Evolutionary conservation across 2,113 vertebrate species (phyloP).

Genomic region (Archilochus colubris): DNA sequence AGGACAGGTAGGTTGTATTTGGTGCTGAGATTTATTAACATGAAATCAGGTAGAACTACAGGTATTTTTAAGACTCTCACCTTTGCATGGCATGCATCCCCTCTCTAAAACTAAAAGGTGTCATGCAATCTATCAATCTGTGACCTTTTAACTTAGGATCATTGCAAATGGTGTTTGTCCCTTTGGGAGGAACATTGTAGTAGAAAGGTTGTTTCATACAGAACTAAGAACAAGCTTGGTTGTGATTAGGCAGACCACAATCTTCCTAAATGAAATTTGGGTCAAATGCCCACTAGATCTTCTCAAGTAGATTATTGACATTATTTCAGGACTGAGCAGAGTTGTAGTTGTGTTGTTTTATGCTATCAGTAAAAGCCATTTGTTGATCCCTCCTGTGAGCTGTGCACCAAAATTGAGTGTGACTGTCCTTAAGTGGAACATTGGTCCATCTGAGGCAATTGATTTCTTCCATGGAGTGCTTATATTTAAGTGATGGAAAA

Average conservation of each 20-base stretch:
- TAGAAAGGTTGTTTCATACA: not conserved
- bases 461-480: not conserved
- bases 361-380: not conserved
- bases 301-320: not conserved
- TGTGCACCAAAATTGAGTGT: not conserved
- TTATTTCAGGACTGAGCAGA: not conserved
- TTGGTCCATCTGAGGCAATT: not conserved
- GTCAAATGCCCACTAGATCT: not conserved
- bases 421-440: not conserved
- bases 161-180: not conserved
- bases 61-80: not conserved
- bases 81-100: not conserved
- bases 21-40: not conserved
- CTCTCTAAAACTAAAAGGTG: not conserved
- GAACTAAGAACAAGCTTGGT: not conserved
- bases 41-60: not conserved
- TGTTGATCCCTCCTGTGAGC: not conserved
- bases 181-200: not conserved
- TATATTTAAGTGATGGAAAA: not conserved
- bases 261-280: not conserved
- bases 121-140: not conserved
- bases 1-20: not conserved
- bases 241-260: not conserved
- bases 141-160: not conserved
- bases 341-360: not conserved